Percentiles rank a stretch among this genome's conserved stretches.
phyloP scores from a whole-genome alignment of 2,113 vertebrate genomes.

The Aplodontia rufa region DNA sequence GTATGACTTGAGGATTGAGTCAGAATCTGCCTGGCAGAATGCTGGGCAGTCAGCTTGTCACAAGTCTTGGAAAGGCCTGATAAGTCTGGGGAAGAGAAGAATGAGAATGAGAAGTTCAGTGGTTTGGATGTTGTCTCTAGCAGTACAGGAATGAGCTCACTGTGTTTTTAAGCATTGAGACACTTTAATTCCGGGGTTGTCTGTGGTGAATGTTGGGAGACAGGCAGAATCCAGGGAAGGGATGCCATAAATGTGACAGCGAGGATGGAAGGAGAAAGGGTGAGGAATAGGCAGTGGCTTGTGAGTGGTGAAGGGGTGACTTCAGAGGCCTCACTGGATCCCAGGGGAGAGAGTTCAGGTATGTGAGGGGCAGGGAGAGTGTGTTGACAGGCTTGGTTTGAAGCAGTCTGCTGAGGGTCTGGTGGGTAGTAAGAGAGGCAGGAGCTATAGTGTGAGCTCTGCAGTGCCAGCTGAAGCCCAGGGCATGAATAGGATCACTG shows the following conservation, averaged over 20 bases:
- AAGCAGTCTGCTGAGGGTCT: neutral
- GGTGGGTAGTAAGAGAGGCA: neutral
- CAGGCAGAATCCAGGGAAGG: neutral
- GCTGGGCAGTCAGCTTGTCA: neutral
- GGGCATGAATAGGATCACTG: neutral
- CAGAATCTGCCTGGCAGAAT: neutral
- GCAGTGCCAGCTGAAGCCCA: neutral
- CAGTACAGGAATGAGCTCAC: neutral
- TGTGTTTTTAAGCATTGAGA: neutral
- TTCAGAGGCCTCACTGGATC: neutral
- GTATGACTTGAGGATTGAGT: neutral
- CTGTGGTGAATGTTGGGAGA: neutral
- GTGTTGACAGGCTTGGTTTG: neutral
- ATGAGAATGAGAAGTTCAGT: neutral
- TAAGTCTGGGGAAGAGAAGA: neutral
- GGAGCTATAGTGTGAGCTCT: neutral
- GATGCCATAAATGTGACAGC: neutral
- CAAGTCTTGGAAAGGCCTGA: neutral
- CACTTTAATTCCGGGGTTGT: neutral
- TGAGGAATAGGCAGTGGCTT: neutral
- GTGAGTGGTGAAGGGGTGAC: neutral
- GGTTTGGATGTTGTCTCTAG: neutral
- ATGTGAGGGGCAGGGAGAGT: neutral
- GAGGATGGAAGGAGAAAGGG: neutral
- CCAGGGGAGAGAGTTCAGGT: neutral